phyloP scores from a whole-genome alignment of 2,113 vertebrate species.

The Solea senegalensis region DNA sequence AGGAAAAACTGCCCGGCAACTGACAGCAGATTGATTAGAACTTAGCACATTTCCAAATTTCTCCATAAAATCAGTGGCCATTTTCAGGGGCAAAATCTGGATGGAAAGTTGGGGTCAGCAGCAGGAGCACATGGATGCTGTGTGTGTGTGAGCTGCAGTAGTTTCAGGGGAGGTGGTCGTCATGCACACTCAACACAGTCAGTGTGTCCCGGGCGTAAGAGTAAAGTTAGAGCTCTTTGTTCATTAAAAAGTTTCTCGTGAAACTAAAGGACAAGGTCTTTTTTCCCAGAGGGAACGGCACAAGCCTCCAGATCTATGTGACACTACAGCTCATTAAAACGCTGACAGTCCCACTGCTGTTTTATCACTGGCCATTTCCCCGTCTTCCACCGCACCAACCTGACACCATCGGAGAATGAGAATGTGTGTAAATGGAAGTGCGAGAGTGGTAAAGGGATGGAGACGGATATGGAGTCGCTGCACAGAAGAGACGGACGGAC shows the following conservation, averaged over 20 bases:
- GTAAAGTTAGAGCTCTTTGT: constrained; percentile 58
- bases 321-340: constrained; percentile 68
- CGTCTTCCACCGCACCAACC: constrained; percentile 18
- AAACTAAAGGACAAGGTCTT: constrained; percentile 55
- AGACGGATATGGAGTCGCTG: neutral
- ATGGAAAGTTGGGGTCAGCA: neutral
- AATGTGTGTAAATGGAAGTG: constrained; percentile 21
- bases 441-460: neutral
- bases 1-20: too few species aligned
- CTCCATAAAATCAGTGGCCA: neutral
- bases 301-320: constrained; percentile 55
- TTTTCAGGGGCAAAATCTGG: neutral
- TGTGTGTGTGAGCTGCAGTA: neutral
- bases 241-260: constrained; percentile 74
- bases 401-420: constrained; percentile 28
- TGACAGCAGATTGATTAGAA: too few species aligned
- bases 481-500: neutral
- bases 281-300: constrained; percentile 45
- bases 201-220: constrained; percentile 1
- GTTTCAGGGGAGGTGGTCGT: neutral
- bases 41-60: too few species aligned
- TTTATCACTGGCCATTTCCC: constrained; percentile 54
- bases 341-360: constrained; percentile 52
- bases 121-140: neutral
- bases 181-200: neutral